Conservation (phyloP, 2,888 invertebrate genomes). For the Pyrrhia umbra region DNA sequence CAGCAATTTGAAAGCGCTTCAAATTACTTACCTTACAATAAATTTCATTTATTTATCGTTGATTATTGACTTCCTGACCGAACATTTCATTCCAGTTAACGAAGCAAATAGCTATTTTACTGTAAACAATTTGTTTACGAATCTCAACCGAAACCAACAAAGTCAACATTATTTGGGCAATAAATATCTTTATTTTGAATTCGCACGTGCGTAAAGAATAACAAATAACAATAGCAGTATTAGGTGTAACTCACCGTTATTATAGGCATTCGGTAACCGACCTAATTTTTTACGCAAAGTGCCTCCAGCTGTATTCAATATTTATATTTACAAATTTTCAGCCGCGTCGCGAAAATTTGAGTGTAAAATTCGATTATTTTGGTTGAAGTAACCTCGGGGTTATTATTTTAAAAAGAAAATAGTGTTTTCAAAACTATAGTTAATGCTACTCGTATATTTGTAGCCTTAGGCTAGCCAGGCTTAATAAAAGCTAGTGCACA, state of each 20-base stretch:
- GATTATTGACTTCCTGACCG: conserved; percentile 53
- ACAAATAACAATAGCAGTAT: conserved; percentile 57
- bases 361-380: conserved; percentile 40
- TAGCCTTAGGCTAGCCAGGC: neutral
- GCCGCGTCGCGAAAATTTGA: conserved; percentile 20
- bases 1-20: conserved; percentile 16
- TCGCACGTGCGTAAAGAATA: conserved; percentile 56
- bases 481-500: conserved; percentile 7
- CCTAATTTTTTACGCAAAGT: conserved; percentile 44
- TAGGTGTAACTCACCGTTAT: conserved; percentile 57
- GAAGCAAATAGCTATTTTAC: conserved; percentile 53
- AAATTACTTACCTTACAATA: conserved; percentile 36
- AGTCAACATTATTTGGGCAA: conserved; percentile 56
- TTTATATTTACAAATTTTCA: conserved; percentile 46
- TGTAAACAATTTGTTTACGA: conserved; percentile 55
- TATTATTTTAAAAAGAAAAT: conserved; percentile 16
- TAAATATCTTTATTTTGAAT: conserved; percentile 60
- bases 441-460: neutral
- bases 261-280: conserved; percentile 35
- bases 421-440: conserved; percentile 9
- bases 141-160: conserved; percentile 46
- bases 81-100: conserved; percentile 52
- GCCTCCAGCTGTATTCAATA: conserved; percentile 46
- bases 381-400: conserved; percentile 25
- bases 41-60: conserved; percentile 47